These are phyloP conservation scores for Ips typographus DNA, from an alignment of 1,140 invertebrate genomes.

Conservation along the genomic window DNA sequence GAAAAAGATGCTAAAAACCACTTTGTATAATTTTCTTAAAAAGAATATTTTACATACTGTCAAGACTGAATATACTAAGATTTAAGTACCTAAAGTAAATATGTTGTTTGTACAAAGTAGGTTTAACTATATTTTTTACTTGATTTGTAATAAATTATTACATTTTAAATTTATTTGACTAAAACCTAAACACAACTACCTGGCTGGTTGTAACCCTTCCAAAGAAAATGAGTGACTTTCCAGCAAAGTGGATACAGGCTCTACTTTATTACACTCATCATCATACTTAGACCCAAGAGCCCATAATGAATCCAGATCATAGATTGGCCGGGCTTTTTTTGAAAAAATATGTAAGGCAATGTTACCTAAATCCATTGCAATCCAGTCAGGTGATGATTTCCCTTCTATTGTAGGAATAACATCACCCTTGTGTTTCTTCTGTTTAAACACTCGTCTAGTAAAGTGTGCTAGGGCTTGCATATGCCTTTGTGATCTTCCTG, in stretches of 20 bases:
- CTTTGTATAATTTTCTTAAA: no score
- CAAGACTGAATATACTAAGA: no score
- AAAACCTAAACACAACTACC: background rate
- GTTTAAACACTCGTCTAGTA: constrained; percentile 77
- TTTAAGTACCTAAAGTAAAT: no score
- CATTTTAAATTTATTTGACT: no score
- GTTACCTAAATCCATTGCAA: constrained; percentile 89
- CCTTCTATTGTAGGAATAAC: constrained; percentile 76
- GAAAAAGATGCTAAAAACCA: no score
- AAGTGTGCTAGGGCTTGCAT: constrained; percentile 72
- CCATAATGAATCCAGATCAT: constrained; percentile 92
- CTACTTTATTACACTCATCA: constrained; percentile 62
- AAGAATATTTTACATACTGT: no score
- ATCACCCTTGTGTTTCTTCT: constrained; percentile 67
- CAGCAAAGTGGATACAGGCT: constrained; percentile 60
- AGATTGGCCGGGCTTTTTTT: constrained; percentile 64
- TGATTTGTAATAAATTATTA: no score
- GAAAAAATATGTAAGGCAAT: constrained; percentile 90
- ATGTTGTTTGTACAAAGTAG: no score
- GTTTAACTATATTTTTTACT: no score
- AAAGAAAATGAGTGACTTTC: constrained; percentile 65
- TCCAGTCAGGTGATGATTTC: constrained; percentile 74
- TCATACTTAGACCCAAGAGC: constrained; percentile 81
- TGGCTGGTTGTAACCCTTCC: constrained; percentile 60
- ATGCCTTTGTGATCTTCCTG: constrained; percentile 45